Conservation (phyloP, 2,888 invertebrate species). For the Pecten maximus region DNA sequence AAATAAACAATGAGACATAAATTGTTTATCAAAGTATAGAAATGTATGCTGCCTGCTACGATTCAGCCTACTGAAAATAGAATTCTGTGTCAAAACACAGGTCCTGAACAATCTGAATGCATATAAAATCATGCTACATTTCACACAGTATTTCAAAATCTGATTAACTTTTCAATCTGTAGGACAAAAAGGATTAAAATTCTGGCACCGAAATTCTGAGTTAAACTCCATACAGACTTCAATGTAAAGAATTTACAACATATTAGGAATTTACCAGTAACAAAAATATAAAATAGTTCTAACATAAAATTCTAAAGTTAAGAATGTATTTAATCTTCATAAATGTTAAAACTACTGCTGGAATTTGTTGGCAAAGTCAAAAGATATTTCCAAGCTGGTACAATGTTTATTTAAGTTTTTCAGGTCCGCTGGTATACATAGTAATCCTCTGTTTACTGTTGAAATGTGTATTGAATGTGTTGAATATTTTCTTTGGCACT, state of each 20-base stretch:
- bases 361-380: not conserved
- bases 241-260: not conserved
- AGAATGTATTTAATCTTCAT: not conserved
- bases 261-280: not conserved
- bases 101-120: not conserved
- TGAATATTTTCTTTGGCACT: not conserved
- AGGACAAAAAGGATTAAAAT: not conserved
- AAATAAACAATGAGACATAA: too few relatives aligned
- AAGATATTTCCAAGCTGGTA: not conserved
- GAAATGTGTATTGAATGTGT: conserved; percentile 5
- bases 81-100: not conserved
- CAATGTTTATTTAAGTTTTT: not conserved
- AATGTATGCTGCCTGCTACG: not conserved
- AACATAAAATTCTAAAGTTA: not conserved
- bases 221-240: not conserved
- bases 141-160: not conserved
- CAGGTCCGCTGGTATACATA: not conserved
- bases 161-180: not conserved
- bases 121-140: not conserved
- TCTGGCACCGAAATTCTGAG: not conserved
- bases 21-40: too few relatives aligned
- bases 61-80: not conserved
- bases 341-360: not conserved
- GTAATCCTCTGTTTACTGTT: not conserved
- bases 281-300: not conserved